Base-by-base conservation (phyloP, 2,113 vertebrate genomes). In the Condylura cristata region DNA sequence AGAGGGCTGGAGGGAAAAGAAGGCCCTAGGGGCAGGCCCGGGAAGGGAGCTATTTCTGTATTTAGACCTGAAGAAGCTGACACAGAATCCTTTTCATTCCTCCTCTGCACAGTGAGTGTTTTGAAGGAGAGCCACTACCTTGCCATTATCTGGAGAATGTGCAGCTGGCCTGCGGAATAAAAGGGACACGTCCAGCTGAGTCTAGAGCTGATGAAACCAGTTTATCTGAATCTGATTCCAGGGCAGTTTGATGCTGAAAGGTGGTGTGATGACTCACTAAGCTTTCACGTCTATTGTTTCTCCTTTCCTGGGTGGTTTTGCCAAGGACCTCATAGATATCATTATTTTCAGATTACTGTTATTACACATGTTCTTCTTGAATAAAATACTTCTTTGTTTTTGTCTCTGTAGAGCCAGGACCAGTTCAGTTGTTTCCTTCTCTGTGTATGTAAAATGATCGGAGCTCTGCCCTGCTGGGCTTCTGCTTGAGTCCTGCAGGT, bases 261-360 rank as follows among this genome's bases (percentile, higher is more conserved):
- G 93, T 93, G 66, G 37, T 68, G 81, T 86, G 96, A 91, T 81
- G 94, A 94, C 76, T 97, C 95, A 81, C 56, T 14, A 95, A 68
- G 93, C 89, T 91, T 88, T 93, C 89, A 14, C 60, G 13, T 87
- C 89, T 89, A 96, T 96, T 96, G 94, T 97, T 95, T 85, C 93
- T 80, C 92, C 92, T 96, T 95, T 91, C 92, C 86, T 95, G 80
- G 89, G 93, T 95, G 93, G 80, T 84, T 96, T 91, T 94, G 90
- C 96, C 95, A 95, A 94, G 82, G 93, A 91, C 95, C 94, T 95
- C 83, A 80, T 84, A 92, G 95, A 96, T 95, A 95, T 74, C 93
- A 96, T 96, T 95, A 97, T 94, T 95, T 97, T 95, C 94, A 87
- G 91, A 97, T 96, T 96, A 96, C 93, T 94, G 91, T 97, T 97